Percentiles rank a stretch among this genome's conserved stretches.
phyloP scores from a whole-genome alignment of 2,888 invertebrate species.

The Campoletis raptor region DNA sequence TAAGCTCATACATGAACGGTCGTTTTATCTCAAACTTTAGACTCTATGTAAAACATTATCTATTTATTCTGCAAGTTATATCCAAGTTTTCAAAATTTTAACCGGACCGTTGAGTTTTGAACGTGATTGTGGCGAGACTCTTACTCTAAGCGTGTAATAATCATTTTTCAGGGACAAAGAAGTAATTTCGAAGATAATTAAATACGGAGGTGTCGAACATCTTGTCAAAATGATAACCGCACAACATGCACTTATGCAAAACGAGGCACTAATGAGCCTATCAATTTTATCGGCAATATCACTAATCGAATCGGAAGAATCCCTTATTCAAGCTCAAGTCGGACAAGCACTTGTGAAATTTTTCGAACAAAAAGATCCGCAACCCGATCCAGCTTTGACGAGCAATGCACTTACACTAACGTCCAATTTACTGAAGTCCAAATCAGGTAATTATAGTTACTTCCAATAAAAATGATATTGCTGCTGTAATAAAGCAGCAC shows the following conservation, averaged over 20 bases:
- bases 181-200: conserved; percentile 85
- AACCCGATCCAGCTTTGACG: conserved; percentile 84
- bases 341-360: conserved; percentile 86
- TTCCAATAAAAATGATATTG: not conserved
- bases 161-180: conserved; percentile 80
- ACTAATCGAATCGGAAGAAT: conserved; percentile 76
- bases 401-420: conserved; percentile 86
- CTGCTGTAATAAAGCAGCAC: no score
- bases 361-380: conserved; percentile 85
- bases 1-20: no score
- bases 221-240: conserved; percentile 93
- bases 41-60: not conserved
- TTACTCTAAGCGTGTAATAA: not conserved
- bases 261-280: conserved; percentile 91
- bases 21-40: no score
- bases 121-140: no score
- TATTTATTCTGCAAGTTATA: no score
- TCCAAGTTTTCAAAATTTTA: no score
- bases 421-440: conserved; percentile 71
- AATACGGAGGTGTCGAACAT: conserved; percentile 89
- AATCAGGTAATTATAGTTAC: conserved; percentile 77
- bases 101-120: no score
- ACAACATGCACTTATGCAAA: conserved; percentile 95
- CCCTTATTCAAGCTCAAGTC: conserved; percentile 86
- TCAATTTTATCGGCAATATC: conserved; percentile 87